A percentile compares a stretch with the other conserved stretches of the same genome.
These are phyloP conservation scores for Aythya baeri DNA, from an alignment of 2,113 vertebrate species.

Conservation along the genomic window DNA sequence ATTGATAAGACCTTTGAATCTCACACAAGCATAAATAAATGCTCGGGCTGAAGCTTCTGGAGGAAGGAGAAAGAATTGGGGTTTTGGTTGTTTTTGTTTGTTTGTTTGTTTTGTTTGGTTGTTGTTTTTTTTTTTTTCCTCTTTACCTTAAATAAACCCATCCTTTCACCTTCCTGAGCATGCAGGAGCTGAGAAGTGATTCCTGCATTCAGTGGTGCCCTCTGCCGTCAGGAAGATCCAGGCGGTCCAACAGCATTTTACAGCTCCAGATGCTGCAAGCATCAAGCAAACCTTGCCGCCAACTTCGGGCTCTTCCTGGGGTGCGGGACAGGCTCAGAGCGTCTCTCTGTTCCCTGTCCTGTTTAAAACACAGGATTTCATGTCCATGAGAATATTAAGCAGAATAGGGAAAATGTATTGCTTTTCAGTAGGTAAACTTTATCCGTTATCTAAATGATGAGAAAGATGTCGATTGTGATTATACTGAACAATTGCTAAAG, in stretches of 20 bases:
- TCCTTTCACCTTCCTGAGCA: background rate
- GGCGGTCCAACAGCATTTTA: rapidly evolving
- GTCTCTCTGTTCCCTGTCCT: background rate
- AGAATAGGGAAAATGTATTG: background rate
- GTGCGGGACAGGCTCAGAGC: background rate
- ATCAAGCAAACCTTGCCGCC: rapidly evolving
- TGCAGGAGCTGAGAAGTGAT: rapidly evolving
- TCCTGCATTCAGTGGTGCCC: background rate
- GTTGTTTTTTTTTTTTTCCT: background rate
- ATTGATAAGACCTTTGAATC: background rate
- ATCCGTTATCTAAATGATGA: background rate
- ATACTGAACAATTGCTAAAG: background rate
- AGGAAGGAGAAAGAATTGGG: background rate
- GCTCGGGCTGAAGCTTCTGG: background rate
- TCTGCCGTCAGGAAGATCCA: background rate
- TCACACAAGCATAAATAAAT: background rate
- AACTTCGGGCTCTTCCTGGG: rapidly evolving
- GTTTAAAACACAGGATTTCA: background rate
- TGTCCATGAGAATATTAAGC: background rate
- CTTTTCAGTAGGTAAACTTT: background rate
- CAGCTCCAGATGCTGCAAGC: background rate
- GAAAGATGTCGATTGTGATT: background rate
- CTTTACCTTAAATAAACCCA: constrained; percentile 7
- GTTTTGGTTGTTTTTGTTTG: background rate
- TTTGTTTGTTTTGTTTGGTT: background rate